Conservation (phyloP, 2,797 vertebrate species). For the Eupleurogrammus muticus region DNA sequence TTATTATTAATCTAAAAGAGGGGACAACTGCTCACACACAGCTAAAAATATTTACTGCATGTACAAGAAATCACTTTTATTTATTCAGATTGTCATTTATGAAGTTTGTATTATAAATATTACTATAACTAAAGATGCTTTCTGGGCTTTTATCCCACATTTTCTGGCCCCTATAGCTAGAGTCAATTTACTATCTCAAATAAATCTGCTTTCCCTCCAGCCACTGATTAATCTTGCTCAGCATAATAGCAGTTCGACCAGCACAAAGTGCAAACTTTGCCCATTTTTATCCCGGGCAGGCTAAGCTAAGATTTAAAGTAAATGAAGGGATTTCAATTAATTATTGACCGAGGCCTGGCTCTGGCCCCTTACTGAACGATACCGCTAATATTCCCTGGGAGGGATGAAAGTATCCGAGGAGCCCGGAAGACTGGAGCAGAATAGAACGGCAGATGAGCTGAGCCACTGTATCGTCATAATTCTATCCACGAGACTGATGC, state of each 20-base stretch:
- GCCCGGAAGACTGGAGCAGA: conserved; percentile 21
- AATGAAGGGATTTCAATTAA: conserved; percentile 79
- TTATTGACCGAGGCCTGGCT: conserved; percentile 66
- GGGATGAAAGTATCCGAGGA: conserved; percentile 52
- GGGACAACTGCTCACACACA: background rate
- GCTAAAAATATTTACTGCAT: background rate
- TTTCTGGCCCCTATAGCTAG: conserved; percentile 20
- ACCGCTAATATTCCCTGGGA: conserved; percentile 65
- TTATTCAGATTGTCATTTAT: background rate
- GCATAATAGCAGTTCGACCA: conserved; percentile 50
- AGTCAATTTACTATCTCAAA: conserved; percentile 42
- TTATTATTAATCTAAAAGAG: background rate
- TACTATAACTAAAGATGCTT: conserved; percentile 13
- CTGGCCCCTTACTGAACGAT: conserved; percentile 52
- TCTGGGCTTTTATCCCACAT: conserved; percentile 3
- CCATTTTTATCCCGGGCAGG: conserved; percentile 55
- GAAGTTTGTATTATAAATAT: conserved; percentile 9
- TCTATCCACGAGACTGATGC: conserved; percentile 13
- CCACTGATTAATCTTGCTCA: conserved; percentile 55
- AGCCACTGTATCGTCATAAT: conserved; percentile 27
- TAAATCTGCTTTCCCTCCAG: conserved; percentile 42
- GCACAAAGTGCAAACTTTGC: conserved; percentile 60
- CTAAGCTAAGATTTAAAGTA: conserved; percentile 61
- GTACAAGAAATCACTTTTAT: background rate
- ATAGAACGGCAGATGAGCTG: conserved; percentile 16